Base-by-base conservation (phyloP, 2,113 vertebrate genomes). In the Abramis brama region DNA sequence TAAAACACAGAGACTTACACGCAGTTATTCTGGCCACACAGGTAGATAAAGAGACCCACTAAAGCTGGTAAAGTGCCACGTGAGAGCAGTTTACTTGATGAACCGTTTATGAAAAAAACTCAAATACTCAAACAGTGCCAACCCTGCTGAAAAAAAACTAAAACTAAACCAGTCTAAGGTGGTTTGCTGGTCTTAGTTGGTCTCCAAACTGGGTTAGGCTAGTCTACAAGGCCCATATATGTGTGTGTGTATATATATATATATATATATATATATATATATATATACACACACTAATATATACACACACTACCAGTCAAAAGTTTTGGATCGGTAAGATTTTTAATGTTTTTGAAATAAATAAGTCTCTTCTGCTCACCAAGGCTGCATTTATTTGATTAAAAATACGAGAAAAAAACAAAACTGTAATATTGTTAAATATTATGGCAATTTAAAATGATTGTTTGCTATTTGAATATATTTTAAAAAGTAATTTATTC, bases 1-100 rank as follows among this genome's bases (percentile, higher is more conserved):
- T 66, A 25, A 23, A 64, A 52, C 74, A 52, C 30, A 59, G 47
- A 71, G 36, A 50, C 71, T 30, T 30, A 47, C 52, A 71, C 25
- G 4, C 64, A 73, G 60, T 12, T n/a, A 21, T 39, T 52, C 19
- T 57, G 71, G 64, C 88, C 88, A 89, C 88, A 89, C 85, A 88
- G 60, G 45, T 33, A 43, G 88, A 85, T 89, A 81, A 89, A 79
- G 9, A n/a, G 52, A 23, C 64, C 50, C 60, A 17, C 68, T 17
- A 86, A 86, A 81, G 68, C 76, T 47, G 36, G 76, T 84, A 43
- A 43, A 62, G 27, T 30, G 50, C 27, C 33, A 70, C 7, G 17
- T 30, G 5, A 76, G 80, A 50, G 68, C 76, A 60, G 30, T 57
- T 83, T 66, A 62, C 70, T 83, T 33, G 57, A 62, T 8, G 21